phyloP scores from a whole-genome alignment of 2,113 vertebrate genomes.

The Eulemur rufifrons region DNA sequence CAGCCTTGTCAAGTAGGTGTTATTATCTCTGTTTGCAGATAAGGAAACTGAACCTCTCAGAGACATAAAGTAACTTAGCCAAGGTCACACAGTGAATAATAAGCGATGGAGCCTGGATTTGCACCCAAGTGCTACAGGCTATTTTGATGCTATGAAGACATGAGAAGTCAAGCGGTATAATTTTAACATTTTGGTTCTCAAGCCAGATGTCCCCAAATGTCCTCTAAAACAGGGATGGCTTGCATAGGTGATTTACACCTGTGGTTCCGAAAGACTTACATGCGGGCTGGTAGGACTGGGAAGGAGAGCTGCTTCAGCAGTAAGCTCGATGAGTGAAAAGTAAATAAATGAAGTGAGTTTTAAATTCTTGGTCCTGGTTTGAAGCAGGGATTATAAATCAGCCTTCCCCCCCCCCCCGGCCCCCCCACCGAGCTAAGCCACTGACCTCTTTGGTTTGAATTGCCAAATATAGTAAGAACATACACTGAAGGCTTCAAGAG shows the following conservation, averaged over 20 bases:
- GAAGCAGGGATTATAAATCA: constrained; percentile 71
- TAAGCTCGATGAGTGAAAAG: constrained; percentile 42
- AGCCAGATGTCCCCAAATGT: constrained; percentile 67
- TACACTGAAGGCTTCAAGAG: constrained; percentile 59
- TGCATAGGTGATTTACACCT: constrained; percentile 62
- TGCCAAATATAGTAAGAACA: constrained; percentile 76
- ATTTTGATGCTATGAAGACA: constrained; percentile 68
- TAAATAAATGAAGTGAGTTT: constrained; percentile 68
- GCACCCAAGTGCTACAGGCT: neutral
- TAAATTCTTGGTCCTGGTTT: constrained; percentile 55
- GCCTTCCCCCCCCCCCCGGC: neutral
- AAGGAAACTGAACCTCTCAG: constrained; percentile 67
- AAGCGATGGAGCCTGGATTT: constrained; percentile 17
- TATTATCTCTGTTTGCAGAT: constrained; percentile 41
- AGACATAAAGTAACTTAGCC: constrained; percentile 57
- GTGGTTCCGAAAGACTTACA: constrained; percentile 65
- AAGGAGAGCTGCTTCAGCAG: constrained; percentile 23
- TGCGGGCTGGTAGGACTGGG: neutral
- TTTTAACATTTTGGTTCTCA: constrained; percentile 68
- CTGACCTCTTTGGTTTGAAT: constrained; percentile 68
- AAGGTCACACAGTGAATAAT: constrained; percentile 59
- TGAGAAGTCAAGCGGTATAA: constrained; percentile 53
- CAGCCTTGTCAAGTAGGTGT: constrained; percentile 57
- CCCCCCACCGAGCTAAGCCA: constrained; percentile 31
- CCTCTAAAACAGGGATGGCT: constrained; percentile 22